phyloP scores from a whole-genome alignment of 2,113 vertebrate genomes.

The Chunga burmeisteri region DNA sequence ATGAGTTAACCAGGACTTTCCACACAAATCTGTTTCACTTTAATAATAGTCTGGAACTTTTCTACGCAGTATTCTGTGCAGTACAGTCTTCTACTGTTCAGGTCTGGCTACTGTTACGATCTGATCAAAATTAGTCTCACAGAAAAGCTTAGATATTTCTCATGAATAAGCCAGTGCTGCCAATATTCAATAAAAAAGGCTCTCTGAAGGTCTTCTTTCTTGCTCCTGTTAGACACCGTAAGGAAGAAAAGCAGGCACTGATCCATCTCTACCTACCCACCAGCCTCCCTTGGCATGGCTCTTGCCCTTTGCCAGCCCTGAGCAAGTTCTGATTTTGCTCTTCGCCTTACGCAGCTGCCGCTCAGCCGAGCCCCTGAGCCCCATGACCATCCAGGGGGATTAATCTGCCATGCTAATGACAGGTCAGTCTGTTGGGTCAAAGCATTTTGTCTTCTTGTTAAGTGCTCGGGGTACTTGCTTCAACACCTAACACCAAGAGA shows the following conservation, averaged over 20 bases:
- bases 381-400: not conserved
- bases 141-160: not conserved
- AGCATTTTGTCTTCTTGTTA: conserved; percentile 23
- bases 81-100: conserved; percentile 4
- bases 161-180: not conserved
- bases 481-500: not conserved
- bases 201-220: not conserved
- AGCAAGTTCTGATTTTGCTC: not conserved
- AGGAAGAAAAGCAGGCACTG: not conserved
- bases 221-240: not conserved
- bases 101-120: not conserved
- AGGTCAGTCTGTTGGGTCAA: not conserved
- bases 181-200: not conserved
- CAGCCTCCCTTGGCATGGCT: not conserved
- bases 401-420: not conserved
- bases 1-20: conserved; percentile 51
- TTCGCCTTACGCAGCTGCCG: not conserved
- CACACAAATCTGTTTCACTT: conserved; percentile 47
- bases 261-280: not conserved
- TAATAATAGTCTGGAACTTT: conserved; percentile 47
- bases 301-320: not conserved
- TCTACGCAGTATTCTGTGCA: not conserved
- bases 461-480: not conserved
- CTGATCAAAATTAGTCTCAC: not conserved
- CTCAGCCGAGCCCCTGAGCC: not conserved